Base-by-base conservation (phyloP, 2,888 invertebrate species). In the Leucoma salicis region DNA sequence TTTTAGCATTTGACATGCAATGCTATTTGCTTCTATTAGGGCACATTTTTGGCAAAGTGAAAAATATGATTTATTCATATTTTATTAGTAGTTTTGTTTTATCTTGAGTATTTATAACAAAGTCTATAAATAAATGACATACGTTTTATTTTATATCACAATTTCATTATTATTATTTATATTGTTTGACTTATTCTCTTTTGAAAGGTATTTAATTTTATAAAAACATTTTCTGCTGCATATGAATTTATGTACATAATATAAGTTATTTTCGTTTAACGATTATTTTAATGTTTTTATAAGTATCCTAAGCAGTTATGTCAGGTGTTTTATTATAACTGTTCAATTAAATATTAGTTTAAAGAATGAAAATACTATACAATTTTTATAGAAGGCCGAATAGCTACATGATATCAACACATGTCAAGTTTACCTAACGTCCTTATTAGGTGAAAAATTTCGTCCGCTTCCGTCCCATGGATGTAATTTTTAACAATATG, bases 251-350 rank as follows among this genome's bases (percentile, higher is more conserved):
- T 35, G 48, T 51, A 39, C 48, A 46, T n/a, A 39, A 45, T 28
- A 38, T 45, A 68, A 67, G 78, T 83, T 82, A 82, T 82, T 76
- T 78, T 84, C 82, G 84, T 84, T 33, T 69, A 78, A 85, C 82
- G 84, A 84, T 79, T 74, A 78, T 46, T 74, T n/a, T n/a, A 78
- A 46, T 74, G 57, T 59, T 64, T 56, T 55, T 35, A 25, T 38
- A 10, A 12, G 14, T 15, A 32, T 38, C 14, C 12, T 15, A 35
- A n/a, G 16, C 34, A 35, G 18, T 40, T 31, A 29, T 8, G 3
- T 24, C 29, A 21, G 21, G n/a, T 11, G 2, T 27, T 27, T 11
- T 10, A n/a, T 6, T 27, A 24, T 16, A 16, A 14, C 14, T 28
- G 12, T 10, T 35, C 13, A 7, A 31, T 14, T 31, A 37, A 31